Base-by-base conservation (phyloP, 2,113 vertebrate species). In the Neofelis nebulosa region DNA sequence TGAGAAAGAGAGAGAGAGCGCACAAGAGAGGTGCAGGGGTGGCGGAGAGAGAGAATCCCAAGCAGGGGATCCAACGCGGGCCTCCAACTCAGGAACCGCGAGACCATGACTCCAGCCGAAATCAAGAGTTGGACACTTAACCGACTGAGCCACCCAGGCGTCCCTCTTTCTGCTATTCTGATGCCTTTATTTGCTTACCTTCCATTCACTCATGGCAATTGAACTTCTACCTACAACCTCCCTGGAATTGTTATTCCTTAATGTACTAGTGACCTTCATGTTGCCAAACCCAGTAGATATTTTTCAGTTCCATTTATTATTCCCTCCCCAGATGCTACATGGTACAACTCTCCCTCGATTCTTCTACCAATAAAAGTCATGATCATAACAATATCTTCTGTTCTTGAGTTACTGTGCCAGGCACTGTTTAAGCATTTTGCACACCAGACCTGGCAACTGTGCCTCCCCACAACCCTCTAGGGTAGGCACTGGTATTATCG, bases 341-440 rank as follows among this genome's bases (percentile, higher is more conserved):
- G 55, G 84, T 89, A 84, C 33, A 91, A 52, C 29, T 33, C 78
- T 94, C 33, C 29, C 25, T 97, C 29, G 1, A 81, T 36, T 91
- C 74, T 91, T 76, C 89, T 82, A 73, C 71, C 85, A 93, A 69
- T 86, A 79, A 96, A 93, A 85, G 81, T 87, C 15, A 97, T 74
- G 61, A 93, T 89, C 38, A 81, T 76, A 68, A 55, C 16, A 83
- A 14, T 74, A 94, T 74, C 38, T 93, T 97, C 41, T 63, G 18
- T 92, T 94, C 65, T 16, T 78, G 83, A 94, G 79, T 61, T 89
- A 95, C 36, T 92, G n/a, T 57, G n/a, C n/a, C 68, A 95, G 16
- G 50, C 38, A 68, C 57, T n/a, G 31, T 65, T 94, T 71, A 68
- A 61, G 50, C 18, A 52, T 93, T 86, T 94, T n/a, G 31, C 80